These are phyloP conservation scores for Etia nguti DNA, from an alignment of 2,113 vertebrate species.

Conservation along the genomic window DNA sequence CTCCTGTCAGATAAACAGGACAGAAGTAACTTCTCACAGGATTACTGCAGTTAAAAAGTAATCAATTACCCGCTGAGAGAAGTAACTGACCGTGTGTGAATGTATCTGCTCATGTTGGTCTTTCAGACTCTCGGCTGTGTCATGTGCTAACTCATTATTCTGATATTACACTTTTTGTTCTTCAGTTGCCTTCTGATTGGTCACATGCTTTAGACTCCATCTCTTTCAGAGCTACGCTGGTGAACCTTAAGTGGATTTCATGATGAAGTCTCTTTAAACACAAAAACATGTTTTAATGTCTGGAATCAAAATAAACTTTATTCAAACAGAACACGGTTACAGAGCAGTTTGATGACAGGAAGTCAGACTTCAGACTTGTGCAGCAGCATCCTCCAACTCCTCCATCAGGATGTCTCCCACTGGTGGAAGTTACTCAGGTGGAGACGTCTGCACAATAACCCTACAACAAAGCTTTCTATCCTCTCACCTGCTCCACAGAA, in stretches of 20 bases:
- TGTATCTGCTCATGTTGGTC: background rate
- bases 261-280: background rate
- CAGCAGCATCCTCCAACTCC: no score
- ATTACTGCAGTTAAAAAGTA: background rate
- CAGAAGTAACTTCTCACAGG: background rate
- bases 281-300: no score
- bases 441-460: no score
- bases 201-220: background rate
- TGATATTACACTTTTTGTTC: background rate
- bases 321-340: no score
- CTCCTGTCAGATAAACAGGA: background rate
- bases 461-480: no score
- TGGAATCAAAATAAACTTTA: no score
- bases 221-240: background rate
- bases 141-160: background rate
- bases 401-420: no score
- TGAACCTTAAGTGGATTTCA: background rate
- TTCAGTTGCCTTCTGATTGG: background rate
- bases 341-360: no score
- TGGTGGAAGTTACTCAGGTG: no score
- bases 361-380: no score
- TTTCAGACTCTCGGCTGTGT: background rate
- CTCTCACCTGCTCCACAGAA: no score
- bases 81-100: background rate
- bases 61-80: background rate